Conservation (phyloP, 1,140 invertebrate species). For the Wasmannia auropunctata region DNA sequence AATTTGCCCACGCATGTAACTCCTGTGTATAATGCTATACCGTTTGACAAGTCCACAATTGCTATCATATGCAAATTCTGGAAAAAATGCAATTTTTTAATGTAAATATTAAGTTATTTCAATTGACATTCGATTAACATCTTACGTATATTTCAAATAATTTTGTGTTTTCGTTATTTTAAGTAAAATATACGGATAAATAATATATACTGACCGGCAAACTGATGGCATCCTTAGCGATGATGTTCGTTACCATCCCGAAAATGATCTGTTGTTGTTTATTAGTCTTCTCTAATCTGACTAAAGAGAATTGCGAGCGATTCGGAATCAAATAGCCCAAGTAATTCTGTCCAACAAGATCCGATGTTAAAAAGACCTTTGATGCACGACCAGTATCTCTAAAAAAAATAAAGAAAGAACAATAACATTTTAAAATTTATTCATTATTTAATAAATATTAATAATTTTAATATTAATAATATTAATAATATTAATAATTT, state of each 20-base stretch:
- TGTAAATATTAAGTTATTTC: constrained; percentile 16
- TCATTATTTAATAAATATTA: background rate
- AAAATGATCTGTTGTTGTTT: constrained; percentile 89
- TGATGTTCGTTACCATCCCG: constrained; percentile 89
- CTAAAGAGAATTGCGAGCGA: constrained; percentile 89
- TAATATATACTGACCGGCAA: constrained; percentile 86
- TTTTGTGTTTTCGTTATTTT: background rate
- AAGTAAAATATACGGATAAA: background rate
- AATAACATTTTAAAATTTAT: background rate
- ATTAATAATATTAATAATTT: background rate
- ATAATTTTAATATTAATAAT: background rate
- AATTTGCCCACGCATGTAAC: constrained; percentile 93
- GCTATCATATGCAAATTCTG: constrained; percentile 92
- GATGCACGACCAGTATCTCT: constrained; percentile 87
- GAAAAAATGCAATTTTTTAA: constrained; percentile 20
- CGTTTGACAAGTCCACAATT: constrained; percentile 91
- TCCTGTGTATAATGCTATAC: constrained; percentile 95
- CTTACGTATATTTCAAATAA: background rate
- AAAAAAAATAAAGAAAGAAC: constrained; percentile 74
- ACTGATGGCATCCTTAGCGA: constrained; percentile 93
- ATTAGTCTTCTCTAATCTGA: constrained; percentile 91
- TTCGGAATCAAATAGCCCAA: constrained; percentile 92
- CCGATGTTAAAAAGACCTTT: constrained; percentile 92
- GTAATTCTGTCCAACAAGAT: constrained; percentile 93
- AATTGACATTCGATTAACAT: background rate